Conservation (phyloP, 2,888 invertebrate species). For the Drosophila melanosoma region DNA sequence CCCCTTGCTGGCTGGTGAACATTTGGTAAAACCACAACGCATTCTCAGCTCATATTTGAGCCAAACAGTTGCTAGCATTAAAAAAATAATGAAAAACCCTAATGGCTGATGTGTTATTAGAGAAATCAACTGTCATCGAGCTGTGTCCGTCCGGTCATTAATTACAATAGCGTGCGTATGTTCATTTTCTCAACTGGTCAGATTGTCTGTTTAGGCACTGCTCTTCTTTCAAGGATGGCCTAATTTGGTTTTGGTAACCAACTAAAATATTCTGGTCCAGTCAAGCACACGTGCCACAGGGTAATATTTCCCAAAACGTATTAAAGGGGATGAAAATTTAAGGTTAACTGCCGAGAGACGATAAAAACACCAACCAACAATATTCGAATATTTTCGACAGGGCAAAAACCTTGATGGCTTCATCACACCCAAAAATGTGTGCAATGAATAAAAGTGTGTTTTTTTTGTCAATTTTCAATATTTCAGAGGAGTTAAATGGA, state of each 20-base stretch:
- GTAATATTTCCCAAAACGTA: slow-evolving; percentile 30
- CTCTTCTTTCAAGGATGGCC: slow-evolving; percentile 40
- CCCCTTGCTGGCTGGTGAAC: background rate
- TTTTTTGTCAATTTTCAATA: slow-evolving; percentile 1
- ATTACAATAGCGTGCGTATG: slow-evolving; percentile 51
- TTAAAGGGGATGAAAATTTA: slow-evolving; percentile 31
- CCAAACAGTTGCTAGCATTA: background rate
- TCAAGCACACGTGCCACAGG: slow-evolving; percentile 53
- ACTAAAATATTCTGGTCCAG: slow-evolving; percentile 37
- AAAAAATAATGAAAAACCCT: background rate
- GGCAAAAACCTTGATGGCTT: slow-evolving; percentile 10
- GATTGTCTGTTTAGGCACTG: slow-evolving; percentile 11
- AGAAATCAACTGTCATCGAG: slow-evolving; percentile 55
- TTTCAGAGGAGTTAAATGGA: slow-evolving; percentile 2
- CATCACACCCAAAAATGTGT: background rate
- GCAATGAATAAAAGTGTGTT: background rate
- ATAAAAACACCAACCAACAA: slow-evolving; percentile 4
- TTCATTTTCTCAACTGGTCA: slow-evolving; percentile 42
- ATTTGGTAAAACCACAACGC: slow-evolving; percentile 11
- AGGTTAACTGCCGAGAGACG: slow-evolving; percentile 17
- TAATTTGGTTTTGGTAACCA: slow-evolving; percentile 46
- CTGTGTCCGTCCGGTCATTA: slow-evolving; percentile 41
- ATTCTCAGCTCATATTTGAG: background rate
- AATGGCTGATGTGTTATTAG: slow-evolving; percentile 33
- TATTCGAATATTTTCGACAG: background rate